Base-by-base conservation (phyloP, 2,113 vertebrate genomes). In the Noturus placidus region DNA sequence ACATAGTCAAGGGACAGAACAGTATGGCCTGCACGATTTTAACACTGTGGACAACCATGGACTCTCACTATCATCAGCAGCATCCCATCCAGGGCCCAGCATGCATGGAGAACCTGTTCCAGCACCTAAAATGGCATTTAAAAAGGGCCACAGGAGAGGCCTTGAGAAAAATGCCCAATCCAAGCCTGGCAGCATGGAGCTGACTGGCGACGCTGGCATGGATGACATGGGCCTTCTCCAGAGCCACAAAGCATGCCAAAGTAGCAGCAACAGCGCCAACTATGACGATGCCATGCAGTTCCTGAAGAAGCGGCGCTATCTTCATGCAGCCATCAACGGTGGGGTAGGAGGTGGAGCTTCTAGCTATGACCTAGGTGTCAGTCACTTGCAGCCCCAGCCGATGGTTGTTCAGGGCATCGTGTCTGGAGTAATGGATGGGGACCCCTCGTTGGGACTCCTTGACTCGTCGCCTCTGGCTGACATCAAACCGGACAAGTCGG, bases 211-310 rank as follows among this genome's bases (percentile, higher is more conserved):
- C 89, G 92, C 91, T 0, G 86, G 92, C 69, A 94, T 97, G 93
- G 97, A 97, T 81, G 89, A 94, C 87, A 94, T 99, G 63, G 94
- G 95, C 77, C 97, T 98, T 91, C 95, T 99, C 91, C 97, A 97
- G 90, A 94, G 93, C 84, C 91, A 94, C 87, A 99, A 99, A 91
- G 94, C 93, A 10, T 96, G 95, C 89, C 94, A 85, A 17, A 61
- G 54, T n/a, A 76, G 94, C 13, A 94, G 94, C 19, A 79, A 79
- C 93, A 98, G 96, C 94, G 98, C 96, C 93, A 99, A 97, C 94
- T 99, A 99, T 0, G 97, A 99, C 30, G 98, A 99, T 86, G 99
- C 99, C 95, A 98, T 99, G 97, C 99, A 99, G 93, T 99, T 99
- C 91, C 94, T 99, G 84, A 99, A 99, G 96, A 99, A 99, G 91